phyloP scores from a whole-genome alignment of 2,888 invertebrate species.

The Melinaea menophilus region DNA sequence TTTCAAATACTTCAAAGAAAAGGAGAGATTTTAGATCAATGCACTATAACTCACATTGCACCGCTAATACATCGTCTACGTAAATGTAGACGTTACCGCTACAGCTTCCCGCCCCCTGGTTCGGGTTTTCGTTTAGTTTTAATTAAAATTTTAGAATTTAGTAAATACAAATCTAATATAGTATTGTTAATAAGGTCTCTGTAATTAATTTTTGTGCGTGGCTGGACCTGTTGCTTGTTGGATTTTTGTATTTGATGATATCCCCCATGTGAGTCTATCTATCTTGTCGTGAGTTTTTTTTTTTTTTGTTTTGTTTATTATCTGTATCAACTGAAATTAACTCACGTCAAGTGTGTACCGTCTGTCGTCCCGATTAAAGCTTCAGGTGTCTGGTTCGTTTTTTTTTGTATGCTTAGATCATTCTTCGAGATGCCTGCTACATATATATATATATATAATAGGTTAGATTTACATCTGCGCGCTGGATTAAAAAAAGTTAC shows the following conservation, averaged over 20 bases:
- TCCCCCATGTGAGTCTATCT: conserved; percentile 24
- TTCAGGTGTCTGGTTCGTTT: conserved; percentile 46
- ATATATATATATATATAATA: conserved; percentile 6
- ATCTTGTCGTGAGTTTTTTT: conserved; percentile 19
- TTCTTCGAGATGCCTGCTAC: conserved; percentile 38
- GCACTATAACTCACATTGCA: conserved; percentile 32
- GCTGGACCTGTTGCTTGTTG: conserved; percentile 38
- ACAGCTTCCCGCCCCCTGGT: conserved; percentile 28
- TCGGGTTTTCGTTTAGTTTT: conserved; percentile 24
- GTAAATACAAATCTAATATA: conserved; percentile 29
- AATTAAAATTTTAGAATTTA: conserved; percentile 27
- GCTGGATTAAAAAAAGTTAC: conserved; percentile 8
- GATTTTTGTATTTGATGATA: conserved; percentile 23
- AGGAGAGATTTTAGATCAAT: conserved; percentile 35
- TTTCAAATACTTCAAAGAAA: conserved; percentile 14
- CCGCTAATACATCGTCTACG: conserved; percentile 30
- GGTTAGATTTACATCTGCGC: conserved; percentile 20
- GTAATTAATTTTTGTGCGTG: conserved; percentile 39
- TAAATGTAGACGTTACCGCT: conserved; percentile 20
- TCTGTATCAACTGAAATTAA: conserved; percentile 8
- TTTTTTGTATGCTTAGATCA: conserved; percentile 36
- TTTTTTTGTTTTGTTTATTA: conserved; percentile 9
- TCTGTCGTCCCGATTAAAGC: conserved; percentile 39
- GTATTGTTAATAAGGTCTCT: conserved; percentile 31
- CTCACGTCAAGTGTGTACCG: conserved; percentile 31